These are phyloP conservation scores for Ploceus nigricollis DNA, from an alignment of 2,113 vertebrate species.

Conservation along the genomic window DNA sequence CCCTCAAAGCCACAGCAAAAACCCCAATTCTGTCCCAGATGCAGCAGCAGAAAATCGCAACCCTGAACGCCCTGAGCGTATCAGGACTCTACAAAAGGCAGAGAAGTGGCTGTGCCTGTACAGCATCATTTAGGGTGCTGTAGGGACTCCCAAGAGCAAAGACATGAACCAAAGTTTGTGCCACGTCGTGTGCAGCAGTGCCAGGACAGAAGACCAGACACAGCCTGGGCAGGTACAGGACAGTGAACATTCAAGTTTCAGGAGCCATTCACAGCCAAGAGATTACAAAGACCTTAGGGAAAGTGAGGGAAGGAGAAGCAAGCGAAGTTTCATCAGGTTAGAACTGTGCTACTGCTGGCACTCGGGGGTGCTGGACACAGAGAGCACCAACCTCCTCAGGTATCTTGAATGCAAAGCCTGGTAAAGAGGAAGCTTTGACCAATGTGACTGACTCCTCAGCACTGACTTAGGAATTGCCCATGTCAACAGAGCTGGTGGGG, in stretches of 20 bases:
- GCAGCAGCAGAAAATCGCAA: fast-evolving
- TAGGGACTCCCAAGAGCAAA: not conserved
- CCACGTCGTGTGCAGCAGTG: not conserved
- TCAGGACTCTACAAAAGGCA: not conserved
- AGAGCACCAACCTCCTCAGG: not conserved
- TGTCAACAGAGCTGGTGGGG: not conserved
- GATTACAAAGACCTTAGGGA: not conserved
- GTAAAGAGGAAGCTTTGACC: not conserved
- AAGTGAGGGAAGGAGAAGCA: not conserved
- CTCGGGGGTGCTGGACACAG: not conserved
- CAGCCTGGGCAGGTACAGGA: not conserved
- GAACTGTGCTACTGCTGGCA: not conserved
- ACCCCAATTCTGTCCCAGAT: not conserved
- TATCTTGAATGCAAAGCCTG: not conserved
- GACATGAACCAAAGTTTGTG: not conserved
- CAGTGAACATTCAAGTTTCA: not conserved
- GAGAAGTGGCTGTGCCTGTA: not conserved
- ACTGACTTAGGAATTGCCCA: not conserved
- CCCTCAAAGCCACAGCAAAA: not conserved
- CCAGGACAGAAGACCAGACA: not conserved
- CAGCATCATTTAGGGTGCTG: not conserved
- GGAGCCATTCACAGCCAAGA: not conserved
- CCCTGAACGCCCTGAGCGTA: not conserved
- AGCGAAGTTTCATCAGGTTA: not conserved
- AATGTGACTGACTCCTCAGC: not conserved